Conservation (phyloP, 2,888 invertebrate species). For the Julus scanicus region DNA sequence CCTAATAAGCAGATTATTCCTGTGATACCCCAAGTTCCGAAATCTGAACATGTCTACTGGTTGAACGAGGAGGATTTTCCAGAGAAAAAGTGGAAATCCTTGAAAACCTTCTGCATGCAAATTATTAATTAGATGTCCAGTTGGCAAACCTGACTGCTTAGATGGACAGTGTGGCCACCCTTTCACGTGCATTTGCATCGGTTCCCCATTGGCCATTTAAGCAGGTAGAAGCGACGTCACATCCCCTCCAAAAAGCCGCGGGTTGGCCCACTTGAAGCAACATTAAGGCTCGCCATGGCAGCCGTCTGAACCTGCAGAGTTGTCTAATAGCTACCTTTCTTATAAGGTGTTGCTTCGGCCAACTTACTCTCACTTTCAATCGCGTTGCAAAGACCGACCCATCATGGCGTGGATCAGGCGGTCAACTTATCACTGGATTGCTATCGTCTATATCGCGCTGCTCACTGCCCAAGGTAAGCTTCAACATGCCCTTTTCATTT, state of each 20-base stretch:
- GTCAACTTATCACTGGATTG: slow-evolving; percentile 24
- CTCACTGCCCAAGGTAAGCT: not conserved
- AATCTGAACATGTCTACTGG: too few relatives aligned
- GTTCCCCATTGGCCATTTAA: not conserved
- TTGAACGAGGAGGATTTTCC: not conserved
- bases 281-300: not conserved
- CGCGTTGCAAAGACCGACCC: not conserved
- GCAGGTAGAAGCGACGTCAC: not conserved
- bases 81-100: not conserved
- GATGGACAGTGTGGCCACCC: not conserved
- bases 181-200: not conserved
- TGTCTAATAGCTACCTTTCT: not conserved
- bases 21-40: too few relatives aligned
- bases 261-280: slow-evolving; percentile 30
- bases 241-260: not conserved
- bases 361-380: slow-evolving; percentile 42
- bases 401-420: slow-evolving; percentile 29
- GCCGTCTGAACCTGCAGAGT: not conserved
- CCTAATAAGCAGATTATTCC: too few relatives aligned
- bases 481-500: too few relatives aligned
- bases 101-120: not conserved
- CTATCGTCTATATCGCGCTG: slow-evolving; percentile 11
- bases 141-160: not conserved
- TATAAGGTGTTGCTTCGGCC: slow-evolving; percentile 39
- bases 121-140: not conserved